Evolutionary conservation across 2,797 vertebrate species (phyloP).

Genomic region (Alcedo atthis): DNA sequence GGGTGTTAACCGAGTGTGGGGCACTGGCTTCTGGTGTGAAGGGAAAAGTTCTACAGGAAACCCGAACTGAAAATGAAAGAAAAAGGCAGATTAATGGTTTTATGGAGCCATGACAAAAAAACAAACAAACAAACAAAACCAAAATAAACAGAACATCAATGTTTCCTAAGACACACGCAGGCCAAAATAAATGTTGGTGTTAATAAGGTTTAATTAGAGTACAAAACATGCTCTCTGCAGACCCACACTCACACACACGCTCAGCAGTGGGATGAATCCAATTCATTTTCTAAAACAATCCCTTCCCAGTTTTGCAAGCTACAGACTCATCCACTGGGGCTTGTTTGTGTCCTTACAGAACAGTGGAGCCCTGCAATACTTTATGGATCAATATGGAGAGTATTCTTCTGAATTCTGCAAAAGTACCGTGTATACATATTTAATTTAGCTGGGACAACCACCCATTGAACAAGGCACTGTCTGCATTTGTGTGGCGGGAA

Average conservation of each 20-base stretch:
- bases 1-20: constrained; percentile 51
- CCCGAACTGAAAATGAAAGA: constrained; percentile 95
- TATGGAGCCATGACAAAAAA: constrained; percentile 72
- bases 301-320: background rate
- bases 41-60: constrained; percentile 93
- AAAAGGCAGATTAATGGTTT: constrained; percentile 88
- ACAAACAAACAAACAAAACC: background rate
- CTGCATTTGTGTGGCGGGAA: constrained; percentile 19
- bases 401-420: constrained; percentile 43
- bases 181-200: constrained; percentile 18
- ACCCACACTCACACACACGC: background rate
- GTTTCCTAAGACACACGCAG: background rate
- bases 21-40: constrained; percentile 85
- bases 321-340: background rate
- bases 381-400: constrained; percentile 57
- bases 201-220: constrained; percentile 61
- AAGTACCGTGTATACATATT: constrained; percentile 48
- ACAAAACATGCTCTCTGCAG: constrained; percentile 50
- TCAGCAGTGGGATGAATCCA: constrained; percentile 44
- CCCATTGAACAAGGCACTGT: constrained; percentile 24
- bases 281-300: constrained; percentile 39
- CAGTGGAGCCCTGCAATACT: constrained; percentile 18
- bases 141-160: background rate
- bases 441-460: constrained; percentile 43
- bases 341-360: background rate